Percentiles rank a stretch among this genome's conserved stretches.
Conservation (phyloP, 2,797 vertebrate genomes). For the Urophycis tenuis region DNA sequence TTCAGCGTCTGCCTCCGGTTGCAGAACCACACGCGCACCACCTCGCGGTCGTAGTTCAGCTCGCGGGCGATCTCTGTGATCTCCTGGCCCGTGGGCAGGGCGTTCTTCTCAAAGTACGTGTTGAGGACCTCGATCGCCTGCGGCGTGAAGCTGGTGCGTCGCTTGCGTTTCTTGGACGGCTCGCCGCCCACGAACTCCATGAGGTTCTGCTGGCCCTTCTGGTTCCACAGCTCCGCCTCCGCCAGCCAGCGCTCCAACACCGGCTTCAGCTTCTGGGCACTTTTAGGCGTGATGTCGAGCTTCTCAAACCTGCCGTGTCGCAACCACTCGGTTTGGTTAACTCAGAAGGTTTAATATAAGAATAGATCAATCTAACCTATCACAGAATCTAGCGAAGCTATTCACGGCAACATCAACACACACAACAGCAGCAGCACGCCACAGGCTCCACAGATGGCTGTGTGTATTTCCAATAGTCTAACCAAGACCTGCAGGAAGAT, state of each 20-base stretch:
- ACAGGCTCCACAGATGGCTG: neutral
- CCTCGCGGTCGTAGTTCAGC: slow-evolving; percentile 95
- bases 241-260: slow-evolving; percentile 95
- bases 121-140: slow-evolving; percentile 98
- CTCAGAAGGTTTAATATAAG: neutral
- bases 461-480: neutral
- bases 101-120: slow-evolving; percentile 94
- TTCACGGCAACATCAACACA: neutral
- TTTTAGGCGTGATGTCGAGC: slow-evolving; percentile 96
- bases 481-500: neutral
- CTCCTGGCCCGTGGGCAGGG: slow-evolving; percentile 91
- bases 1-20: slow-evolving; percentile 96
- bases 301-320: slow-evolving; percentile 83
- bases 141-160: slow-evolving; percentile 92
- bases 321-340: neutral
- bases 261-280: slow-evolving; percentile 94
- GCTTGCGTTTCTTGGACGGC: slow-evolving; percentile 93
- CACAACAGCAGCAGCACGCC: neutral
- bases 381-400: neutral
- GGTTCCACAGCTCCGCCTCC: slow-evolving; percentile 92
- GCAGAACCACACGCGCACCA: slow-evolving; percentile 97
- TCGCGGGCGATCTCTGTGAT: slow-evolving; percentile 96
- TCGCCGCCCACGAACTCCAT: slow-evolving; percentile 97
- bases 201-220: slow-evolving; percentile 93
- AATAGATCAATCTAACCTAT: neutral